Percentiles rank a stretch among this genome's conserved stretches.
phyloP scores from a whole-genome alignment of 2,888 invertebrate species.

The Erebia epiphron region DNA sequence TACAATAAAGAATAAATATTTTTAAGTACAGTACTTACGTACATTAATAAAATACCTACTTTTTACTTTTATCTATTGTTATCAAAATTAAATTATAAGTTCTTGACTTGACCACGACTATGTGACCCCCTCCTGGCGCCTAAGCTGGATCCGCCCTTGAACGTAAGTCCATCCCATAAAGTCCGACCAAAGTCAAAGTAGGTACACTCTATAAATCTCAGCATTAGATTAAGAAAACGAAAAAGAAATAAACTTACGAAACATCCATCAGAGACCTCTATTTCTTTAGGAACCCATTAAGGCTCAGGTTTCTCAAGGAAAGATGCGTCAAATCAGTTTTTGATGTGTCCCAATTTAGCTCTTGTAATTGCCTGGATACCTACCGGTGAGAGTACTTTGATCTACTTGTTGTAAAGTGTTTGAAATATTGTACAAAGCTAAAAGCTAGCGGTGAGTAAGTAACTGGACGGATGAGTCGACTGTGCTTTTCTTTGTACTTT shows the following conservation, averaged over 20 bases:
- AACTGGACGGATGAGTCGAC: not conserved
- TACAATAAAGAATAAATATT: too few relatives aligned
- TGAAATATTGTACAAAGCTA: not conserved
- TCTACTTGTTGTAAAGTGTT: not conserved
- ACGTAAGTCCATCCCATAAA: too few relatives aligned
- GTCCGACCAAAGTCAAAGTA: too few relatives aligned
- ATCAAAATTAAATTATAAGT: too few relatives aligned
- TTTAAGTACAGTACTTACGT: too few relatives aligned
- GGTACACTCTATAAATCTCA: too few relatives aligned
- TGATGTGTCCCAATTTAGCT: not conserved
- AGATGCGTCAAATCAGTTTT: not conserved
- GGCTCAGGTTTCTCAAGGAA: slow-evolving; percentile 1
- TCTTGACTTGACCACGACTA: too few relatives aligned
- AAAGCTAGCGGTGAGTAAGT: not conserved
- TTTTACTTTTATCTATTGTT: too few relatives aligned
- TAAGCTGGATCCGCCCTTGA: too few relatives aligned
- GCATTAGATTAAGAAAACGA: too few relatives aligned
- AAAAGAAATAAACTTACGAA: not conserved
- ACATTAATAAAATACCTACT: too few relatives aligned
- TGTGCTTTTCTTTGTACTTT: not conserved
- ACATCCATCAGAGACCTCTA: not conserved
- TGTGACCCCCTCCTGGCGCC: too few relatives aligned
- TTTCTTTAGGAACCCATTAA: not conserved
- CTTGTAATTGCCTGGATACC: slow-evolving; percentile 1
- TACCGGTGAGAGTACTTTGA: not conserved